Percentiles rank a stretch among this genome's conserved stretches.
Conservation (phyloP, 2,888 invertebrate genomes). For the Globia sparganii region DNA sequence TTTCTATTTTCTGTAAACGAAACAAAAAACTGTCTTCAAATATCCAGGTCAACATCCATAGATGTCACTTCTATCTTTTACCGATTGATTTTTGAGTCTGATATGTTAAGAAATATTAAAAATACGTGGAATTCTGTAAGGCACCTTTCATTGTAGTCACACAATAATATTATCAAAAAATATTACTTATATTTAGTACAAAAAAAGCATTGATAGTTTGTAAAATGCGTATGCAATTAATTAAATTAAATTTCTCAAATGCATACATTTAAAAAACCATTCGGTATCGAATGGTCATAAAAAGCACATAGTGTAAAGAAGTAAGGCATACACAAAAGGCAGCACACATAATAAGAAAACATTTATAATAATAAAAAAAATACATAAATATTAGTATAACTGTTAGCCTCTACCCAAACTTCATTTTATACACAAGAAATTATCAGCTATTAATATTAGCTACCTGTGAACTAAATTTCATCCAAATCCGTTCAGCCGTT, state of each 20-base stretch:
- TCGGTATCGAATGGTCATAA: neutral
- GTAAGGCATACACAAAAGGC: slow-evolving; percentile 2
- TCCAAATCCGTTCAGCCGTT: neutral
- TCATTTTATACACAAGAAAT: slow-evolving; percentile 16
- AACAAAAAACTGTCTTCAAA: neutral
- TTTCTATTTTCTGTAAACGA: neutral
- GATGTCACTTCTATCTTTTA: slow-evolving; percentile 38
- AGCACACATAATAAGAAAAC: slow-evolving; percentile 12
- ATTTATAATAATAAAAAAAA: neutral
- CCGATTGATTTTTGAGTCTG: slow-evolving; percentile 4
- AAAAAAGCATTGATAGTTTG: slow-evolving; percentile 23
- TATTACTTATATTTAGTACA: slow-evolving; percentile 24
- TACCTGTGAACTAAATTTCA: neutral
- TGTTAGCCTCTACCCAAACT: neutral
- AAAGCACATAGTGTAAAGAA: slow-evolving; percentile 8
- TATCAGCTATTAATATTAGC: no score
- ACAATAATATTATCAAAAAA: slow-evolving; percentile 45
- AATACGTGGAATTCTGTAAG: slow-evolving; percentile 56
- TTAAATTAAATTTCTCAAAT: slow-evolving; percentile 8
- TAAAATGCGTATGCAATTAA: slow-evolving; percentile 37
- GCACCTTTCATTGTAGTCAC: slow-evolving; percentile 50
- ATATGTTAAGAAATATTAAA: slow-evolving; percentile 42
- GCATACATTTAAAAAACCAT: slow-evolving; percentile 10
- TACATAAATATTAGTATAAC: slow-evolving; percentile 1
- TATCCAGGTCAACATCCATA: neutral